Percentiles rank a stretch among this genome's conserved stretches.
Conservation (phyloP, 2,888 invertebrate genomes). For the Pammene aurita region DNA sequence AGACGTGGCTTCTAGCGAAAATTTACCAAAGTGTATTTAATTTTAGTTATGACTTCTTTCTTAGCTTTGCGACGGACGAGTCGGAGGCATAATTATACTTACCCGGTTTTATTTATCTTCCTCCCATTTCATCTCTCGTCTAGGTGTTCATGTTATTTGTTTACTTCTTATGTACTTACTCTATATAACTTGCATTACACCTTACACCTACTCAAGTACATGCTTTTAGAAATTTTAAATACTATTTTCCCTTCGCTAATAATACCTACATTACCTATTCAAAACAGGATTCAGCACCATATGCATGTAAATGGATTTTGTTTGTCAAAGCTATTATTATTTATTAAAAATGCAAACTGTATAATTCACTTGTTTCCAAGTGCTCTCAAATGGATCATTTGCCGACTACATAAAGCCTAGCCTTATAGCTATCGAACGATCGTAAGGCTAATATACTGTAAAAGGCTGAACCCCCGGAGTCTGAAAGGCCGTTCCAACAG, state of each 20-base stretch:
- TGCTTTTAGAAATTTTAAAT: no score
- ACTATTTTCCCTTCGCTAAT: no score
- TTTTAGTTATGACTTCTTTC: conserved; percentile 78
- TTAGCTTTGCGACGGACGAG: conserved; percentile 47
- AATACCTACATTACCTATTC: no score
- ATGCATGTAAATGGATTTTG: no score
- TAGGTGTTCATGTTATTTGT: not conserved
- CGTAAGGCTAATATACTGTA: conserved; percentile 76
- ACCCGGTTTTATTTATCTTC: conserved; percentile 34
- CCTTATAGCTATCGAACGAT: conserved; percentile 79
- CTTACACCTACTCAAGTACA: no score
- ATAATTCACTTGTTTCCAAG: no score
- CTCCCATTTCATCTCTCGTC: not conserved
- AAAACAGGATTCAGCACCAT: no score
- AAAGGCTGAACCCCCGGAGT: conserved; percentile 78
- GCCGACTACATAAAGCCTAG: conserved; percentile 71
- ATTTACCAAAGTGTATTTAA: conserved; percentile 82
- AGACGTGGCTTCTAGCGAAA: conserved; percentile 79
- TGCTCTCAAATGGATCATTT: conserved; percentile 53
- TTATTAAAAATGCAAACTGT: no score
- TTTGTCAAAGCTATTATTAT: no score
- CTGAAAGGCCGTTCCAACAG: conserved; percentile 74
- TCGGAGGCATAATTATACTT: conserved; percentile 30
- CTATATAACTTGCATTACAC: not conserved
- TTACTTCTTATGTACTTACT: not conserved